Evolutionary conservation across 2,888 invertebrate species (phyloP), one percentile per base, ranked within the genome.

Genomic region (Andrena camellia): DNA sequence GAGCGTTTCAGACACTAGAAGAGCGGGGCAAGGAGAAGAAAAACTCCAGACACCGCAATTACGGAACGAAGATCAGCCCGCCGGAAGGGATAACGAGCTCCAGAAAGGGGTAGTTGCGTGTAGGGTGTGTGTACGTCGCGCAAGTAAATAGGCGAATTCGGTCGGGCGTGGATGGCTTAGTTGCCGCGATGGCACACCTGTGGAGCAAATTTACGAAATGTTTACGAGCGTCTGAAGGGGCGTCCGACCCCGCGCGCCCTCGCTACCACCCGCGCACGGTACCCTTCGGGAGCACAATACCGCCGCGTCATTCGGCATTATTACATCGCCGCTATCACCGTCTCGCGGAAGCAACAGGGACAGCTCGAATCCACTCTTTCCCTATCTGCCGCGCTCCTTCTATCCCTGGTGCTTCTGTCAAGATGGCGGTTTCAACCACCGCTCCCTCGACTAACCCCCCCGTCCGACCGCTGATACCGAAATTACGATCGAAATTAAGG

Each of bases 161-260:
- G 89, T 88, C 89, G 90, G 88, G 90, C 89, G 92, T 88, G 90
- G 91, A 92, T 90, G 91, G 91, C 92, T 91, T 92, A 90, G 92
- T 91, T 91, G 91, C 86, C 88, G 90, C 90, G 91, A 93, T 93
- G 93, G 93, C 93, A 93, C 93, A 93, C 93, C 93, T 94, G 94
- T 94, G 93, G 94, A 93, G 93, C 93, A 92, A 93, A 94, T 93
- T 94, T 94, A 93, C 93, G 93, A 93, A 94, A 93, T 93, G 93
- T 94, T 94, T 93, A 93, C 93, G 93, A 93, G 86, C 92, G 90
- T 91, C 92, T 92, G 90, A 91, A 91, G 90, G 91, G 92, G 91
- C 90, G 90, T 87, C 86, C 87, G 87, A 88, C 84, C 88, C 81
- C 70, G 81, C 75, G 73, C 68, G 63, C 81, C 83, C 63, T 72